Conservation (phyloP, 2,797 vertebrate species). For the Otolemur crassicaudatus region DNA sequence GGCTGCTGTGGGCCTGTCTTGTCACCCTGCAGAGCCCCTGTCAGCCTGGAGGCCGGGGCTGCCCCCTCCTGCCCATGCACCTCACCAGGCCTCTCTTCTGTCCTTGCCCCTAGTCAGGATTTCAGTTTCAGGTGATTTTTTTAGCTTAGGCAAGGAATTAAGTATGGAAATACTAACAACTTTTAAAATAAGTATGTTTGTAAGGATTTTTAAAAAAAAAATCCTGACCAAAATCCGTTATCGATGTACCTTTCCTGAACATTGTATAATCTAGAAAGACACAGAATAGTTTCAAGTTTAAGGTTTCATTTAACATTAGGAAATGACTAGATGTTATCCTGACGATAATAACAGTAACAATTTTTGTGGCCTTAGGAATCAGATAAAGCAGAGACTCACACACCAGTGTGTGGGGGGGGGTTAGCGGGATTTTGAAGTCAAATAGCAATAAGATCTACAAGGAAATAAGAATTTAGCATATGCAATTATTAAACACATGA, state of each 20-base stretch:
- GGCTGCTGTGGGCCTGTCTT: background rate
- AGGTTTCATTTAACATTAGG: background rate
- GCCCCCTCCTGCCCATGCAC: no score
- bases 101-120: background rate
- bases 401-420: background rate
- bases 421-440: conserved; percentile 28
- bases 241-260: background rate
- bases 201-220: background rate
- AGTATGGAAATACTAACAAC: background rate
- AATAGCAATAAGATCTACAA: background rate
- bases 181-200: background rate
- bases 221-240: background rate
- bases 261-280: background rate
- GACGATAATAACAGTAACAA: background rate
- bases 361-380: background rate
- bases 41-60: rapidly evolving
- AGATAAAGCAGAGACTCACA: background rate
- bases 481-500: background rate
- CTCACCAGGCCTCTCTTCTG: background rate
- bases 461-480: background rate
- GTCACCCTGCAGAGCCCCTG: rapidly evolving
- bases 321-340: background rate
- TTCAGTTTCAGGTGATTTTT: background rate
- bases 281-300: background rate
- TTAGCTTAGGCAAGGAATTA: background rate